These are phyloP conservation scores for Hipposideros armiger DNA, from an alignment of 2,113 vertebrate species.

Conservation along the genomic window DNA sequence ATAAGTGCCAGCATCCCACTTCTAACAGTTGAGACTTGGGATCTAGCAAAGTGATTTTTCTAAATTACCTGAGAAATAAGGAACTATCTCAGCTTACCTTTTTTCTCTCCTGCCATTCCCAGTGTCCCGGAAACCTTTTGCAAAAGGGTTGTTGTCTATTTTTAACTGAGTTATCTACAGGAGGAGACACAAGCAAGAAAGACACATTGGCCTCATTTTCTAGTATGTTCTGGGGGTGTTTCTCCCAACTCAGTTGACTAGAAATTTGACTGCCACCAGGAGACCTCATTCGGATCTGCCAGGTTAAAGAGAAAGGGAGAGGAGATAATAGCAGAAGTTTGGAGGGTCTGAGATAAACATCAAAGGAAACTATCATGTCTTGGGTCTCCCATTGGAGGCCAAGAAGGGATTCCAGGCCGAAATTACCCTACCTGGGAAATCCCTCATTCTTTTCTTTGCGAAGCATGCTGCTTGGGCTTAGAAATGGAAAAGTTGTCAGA, in stretches of 20 bases:
- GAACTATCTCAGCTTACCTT: constrained; percentile 89
- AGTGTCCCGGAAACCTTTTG: constrained; percentile 99
- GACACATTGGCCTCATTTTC: constrained; percentile 43
- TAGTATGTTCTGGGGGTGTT: not conserved
- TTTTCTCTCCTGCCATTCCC: constrained; percentile 98
- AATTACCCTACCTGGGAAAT: not conserved
- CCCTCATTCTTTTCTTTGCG: not conserved
- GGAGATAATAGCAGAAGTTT: not conserved
- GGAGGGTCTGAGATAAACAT: not conserved
- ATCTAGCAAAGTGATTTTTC: not conserved
- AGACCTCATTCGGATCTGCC: not conserved
- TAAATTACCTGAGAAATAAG: not conserved
- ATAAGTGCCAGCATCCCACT: not conserved
- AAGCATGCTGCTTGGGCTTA: not conserved
- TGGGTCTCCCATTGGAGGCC: not conserved
- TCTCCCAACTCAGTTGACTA: not conserved
- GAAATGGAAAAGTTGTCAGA: not conserved
- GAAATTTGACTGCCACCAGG: not conserved
- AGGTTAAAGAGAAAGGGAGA: not conserved
- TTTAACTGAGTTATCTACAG: constrained; percentile 98
- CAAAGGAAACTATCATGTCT: not conserved
- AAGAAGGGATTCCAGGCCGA: not conserved
- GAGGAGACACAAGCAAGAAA: constrained; percentile 68
- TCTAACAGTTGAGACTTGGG: not conserved
- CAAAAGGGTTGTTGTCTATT: constrained; percentile 99